Base-by-base conservation (phyloP, 2,888 invertebrate species). In the Cataglyphis livida region DNA sequence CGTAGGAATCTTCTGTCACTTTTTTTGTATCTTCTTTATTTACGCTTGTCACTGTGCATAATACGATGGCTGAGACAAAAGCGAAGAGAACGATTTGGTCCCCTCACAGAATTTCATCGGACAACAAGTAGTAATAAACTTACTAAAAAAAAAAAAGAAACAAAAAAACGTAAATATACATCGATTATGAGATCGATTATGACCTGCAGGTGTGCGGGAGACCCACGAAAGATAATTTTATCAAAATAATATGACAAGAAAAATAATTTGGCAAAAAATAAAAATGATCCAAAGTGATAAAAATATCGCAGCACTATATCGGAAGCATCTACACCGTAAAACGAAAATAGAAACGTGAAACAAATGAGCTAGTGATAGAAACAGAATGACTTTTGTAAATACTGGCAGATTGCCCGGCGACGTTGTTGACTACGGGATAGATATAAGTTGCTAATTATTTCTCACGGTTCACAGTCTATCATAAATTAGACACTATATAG, bases 11-110 rank as follows among this genome's bases (percentile, higher is more conserved):
- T 61, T 74, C 21, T 15, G 28, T 59, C 15, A 15, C 25, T 10
- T 73, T 61, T 21, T 51, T 62, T 74, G 5, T 59, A 59, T 1
- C 6, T 48, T 44, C 21, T 10, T 74, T 74, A 74, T 51, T 21
- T 35, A 10, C 35, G 15, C 10, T 48, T 74, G 44, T 75, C 62
- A 5, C 21, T 48, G 1, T 62, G 44, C 32, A 32, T 74, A 32
- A 62, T 32, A 62, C 10, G 21, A 48, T 21, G 21, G 32, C 21
- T 32, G 15, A 21, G 10, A 62, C 15, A 21, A 62, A 44, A 48
- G n/a, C 21, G 21, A 25, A 3, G 18, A 62, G 15, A 15, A 10
- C n/a, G n/a, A 12, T 74, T 74, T 62, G 15, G 6, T 18, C 41
- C 48, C 18, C 18, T 28, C 28, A 2, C 2, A 28, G 28, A 28